Conservation (phyloP, 2,888 invertebrate genomes). For the Timandra comae region DNA sequence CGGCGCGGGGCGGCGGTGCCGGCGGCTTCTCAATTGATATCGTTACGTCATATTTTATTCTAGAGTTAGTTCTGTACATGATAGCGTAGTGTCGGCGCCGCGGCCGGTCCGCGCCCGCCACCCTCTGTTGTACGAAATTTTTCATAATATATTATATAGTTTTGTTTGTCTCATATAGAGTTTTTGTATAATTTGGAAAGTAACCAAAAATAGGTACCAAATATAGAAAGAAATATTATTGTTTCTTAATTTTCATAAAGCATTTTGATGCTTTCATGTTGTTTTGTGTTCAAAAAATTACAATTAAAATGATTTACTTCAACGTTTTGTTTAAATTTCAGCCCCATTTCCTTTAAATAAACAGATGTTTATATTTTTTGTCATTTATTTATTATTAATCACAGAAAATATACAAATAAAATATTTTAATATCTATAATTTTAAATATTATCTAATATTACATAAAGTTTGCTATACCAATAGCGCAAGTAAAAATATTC, state of each 20-base stretch:
- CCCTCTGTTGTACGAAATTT: conserved; percentile 61
- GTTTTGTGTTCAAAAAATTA: conserved; percentile 77
- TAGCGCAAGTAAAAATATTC: no score
- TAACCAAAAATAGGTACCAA: conserved; percentile 77
- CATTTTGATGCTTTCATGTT: conserved; percentile 76
- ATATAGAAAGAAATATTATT: conserved; percentile 72
- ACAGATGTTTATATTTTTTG: no score
- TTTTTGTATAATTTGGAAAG: conserved; percentile 70
- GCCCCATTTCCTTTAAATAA: no score
- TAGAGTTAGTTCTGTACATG: conserved; percentile 37
- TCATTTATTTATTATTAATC: no score
- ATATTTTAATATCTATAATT: no score
- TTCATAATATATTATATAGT: conserved; percentile 70
- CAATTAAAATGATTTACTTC: conserved; percentile 68
- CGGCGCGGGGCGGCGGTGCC: conserved; percentile 17
- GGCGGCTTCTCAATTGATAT: conserved; percentile 34
- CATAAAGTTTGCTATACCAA: no score
- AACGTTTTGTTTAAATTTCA: no score
- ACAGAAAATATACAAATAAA: no score
- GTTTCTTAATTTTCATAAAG: conserved; percentile 74
- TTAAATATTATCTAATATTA: no score
- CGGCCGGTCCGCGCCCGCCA: conserved; percentile 47
- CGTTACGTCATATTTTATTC: conserved; percentile 34
- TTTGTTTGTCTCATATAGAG: conserved; percentile 71
- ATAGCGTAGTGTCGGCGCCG: conserved; percentile 35